Evolutionary conservation across 2,888 invertebrate species (phyloP).

Genomic region (Athetis lepigone): DNA sequence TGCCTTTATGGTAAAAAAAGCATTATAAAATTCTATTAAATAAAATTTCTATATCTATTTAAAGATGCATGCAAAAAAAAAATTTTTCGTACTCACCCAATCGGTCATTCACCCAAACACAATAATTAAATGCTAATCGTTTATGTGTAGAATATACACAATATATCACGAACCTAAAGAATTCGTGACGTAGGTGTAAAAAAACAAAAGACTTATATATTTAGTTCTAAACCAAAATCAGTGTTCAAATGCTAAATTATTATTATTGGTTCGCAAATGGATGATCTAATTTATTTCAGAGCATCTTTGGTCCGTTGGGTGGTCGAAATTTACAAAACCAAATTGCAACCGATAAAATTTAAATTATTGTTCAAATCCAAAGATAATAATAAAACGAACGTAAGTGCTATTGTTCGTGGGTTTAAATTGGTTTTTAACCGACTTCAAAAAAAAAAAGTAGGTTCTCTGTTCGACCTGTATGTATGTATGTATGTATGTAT

Average conservation of each 20-base stretch:
- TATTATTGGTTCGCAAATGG: slow-evolving; percentile 49
- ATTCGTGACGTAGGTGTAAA: slow-evolving; percentile 12
- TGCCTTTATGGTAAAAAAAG: no score
- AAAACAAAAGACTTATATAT: slow-evolving; percentile 30
- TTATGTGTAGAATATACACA: no score
- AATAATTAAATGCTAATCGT: no score
- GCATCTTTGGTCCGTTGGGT: slow-evolving; percentile 46
- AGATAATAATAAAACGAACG: slow-evolving; percentile 48
- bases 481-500: no score
- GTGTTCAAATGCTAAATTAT: slow-evolving; percentile 47
- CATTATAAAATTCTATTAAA: no score
- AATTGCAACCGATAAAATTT: slow-evolving; percentile 53
- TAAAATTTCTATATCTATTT: no score
- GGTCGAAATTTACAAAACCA: slow-evolving; percentile 57
- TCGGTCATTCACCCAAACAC: no score
- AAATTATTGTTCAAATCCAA: slow-evolving; percentile 55
- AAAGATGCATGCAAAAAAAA: no score
- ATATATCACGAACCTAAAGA: slow-evolving; percentile 12
- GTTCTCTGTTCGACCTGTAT: no score
- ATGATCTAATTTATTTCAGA: slow-evolving; percentile 50
- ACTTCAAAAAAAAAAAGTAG: no score
- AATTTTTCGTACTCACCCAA: no score
- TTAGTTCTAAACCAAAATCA: slow-evolving; percentile 26
- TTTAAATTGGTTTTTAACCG: no score
- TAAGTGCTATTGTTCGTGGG: slow-evolving; percentile 56